Conservation (phyloP, 2,113 vertebrate species). For the Percina caprodes region DNA sequence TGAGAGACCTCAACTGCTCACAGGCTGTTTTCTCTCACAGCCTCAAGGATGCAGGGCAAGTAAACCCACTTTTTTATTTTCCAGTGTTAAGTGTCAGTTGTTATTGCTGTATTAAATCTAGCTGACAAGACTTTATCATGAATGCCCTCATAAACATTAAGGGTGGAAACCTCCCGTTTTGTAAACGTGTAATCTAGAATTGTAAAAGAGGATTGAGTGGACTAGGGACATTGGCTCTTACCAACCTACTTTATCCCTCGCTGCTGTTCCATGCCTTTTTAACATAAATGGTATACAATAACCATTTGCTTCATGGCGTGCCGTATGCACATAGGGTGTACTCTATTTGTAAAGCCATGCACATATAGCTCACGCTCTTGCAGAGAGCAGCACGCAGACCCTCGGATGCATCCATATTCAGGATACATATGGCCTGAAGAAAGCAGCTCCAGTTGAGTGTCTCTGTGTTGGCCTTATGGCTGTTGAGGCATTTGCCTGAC, state of each 20-base stretch:
- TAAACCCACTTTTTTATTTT: not conserved
- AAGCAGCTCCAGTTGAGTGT: conserved; percentile 19
- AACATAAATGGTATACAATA: not conserved
- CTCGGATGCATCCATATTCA: conserved; percentile 1
- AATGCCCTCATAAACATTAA: conserved; percentile 6
- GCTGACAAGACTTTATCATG: not conserved
- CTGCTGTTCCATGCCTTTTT: not conserved
- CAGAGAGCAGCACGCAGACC: conserved; percentile 18
- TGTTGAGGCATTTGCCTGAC: conserved; percentile 46
- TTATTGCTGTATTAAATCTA: not conserved
- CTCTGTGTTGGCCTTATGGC: conserved; percentile 14
- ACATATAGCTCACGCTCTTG: conserved; percentile 10
- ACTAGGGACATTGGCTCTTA: not conserved
- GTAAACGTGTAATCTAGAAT: not conserved
- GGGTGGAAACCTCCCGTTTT: not conserved
- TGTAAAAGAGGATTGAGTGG: not conserved
- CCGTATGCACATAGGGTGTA: conserved; percentile 1
- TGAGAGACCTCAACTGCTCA: not conserved
- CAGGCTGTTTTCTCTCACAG: not conserved
- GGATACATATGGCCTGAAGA: conserved; percentile 24
- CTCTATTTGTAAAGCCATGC: conserved; percentile 12
- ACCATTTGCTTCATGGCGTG: conserved; percentile 6
- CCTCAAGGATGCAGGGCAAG: not conserved
- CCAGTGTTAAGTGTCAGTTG: conserved; percentile 2
- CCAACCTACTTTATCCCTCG: not conserved